Percentiles rank a stretch among this genome's conserved stretches.
Conservation (phyloP, 1,140 invertebrate genomes). For the Nasonia vitripennis region DNA sequence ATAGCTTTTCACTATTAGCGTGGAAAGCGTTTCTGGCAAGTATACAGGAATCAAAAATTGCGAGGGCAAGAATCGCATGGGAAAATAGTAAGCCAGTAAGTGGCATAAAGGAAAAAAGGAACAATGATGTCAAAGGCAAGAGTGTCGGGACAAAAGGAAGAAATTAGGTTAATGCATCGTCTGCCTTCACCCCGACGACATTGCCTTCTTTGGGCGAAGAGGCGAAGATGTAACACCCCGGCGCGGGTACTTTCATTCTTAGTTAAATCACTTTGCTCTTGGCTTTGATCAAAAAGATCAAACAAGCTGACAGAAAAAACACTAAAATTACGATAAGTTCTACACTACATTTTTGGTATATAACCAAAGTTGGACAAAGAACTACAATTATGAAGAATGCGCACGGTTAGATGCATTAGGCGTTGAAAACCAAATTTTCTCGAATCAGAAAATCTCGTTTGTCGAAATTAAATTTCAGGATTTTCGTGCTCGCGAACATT, state of each 20-base stretch:
- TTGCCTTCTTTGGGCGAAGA: neutral
- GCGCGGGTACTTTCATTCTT: neutral
- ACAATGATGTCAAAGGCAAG: neutral
- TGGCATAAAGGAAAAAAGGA: neutral
- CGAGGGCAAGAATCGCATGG: too few species aligned
- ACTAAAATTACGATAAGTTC: neutral
- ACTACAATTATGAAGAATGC: too few species aligned
- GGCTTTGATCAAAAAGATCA: neutral
- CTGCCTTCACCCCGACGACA: neutral
- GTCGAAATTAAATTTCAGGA: too few species aligned
- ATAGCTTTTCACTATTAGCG: too few species aligned
- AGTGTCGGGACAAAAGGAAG: neutral
- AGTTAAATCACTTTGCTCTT: neutral
- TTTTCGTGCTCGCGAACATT: too few species aligned
- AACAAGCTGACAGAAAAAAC: neutral
- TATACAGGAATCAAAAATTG: too few species aligned
- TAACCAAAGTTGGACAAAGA: too few species aligned
- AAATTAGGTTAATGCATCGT: slow-evolving; percentile 1
- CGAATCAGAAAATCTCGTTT: too few species aligned
- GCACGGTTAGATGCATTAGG: too few species aligned
- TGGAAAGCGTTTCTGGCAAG: too few species aligned
- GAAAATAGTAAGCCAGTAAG: neutral
- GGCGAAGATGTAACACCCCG: neutral
- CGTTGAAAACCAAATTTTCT: too few species aligned
- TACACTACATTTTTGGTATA: too few species aligned